Percentiles rank a stretch among this genome's conserved stretches.
These are phyloP conservation scores for Psammodynastes pulverulentus DNA, from an alignment of 2,113 vertebrate genomes.

Conservation along the genomic window DNA sequence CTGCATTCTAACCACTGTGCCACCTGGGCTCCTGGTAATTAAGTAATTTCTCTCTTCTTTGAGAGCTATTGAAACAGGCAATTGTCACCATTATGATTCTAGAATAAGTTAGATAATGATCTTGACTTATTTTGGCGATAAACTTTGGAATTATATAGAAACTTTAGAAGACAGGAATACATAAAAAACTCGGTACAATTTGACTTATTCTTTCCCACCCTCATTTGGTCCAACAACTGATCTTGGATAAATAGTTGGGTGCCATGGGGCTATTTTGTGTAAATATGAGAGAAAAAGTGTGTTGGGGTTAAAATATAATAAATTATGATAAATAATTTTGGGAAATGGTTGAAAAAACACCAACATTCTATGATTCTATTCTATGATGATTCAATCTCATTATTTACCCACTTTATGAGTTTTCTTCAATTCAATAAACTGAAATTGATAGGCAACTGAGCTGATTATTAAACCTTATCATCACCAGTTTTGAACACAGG, in stretches of 20 bases:
- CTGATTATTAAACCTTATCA: neutral
- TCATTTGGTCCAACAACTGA: neutral
- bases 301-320: neutral
- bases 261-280: neutral
- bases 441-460: neutral
- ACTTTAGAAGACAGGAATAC: neutral
- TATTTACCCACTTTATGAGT: neutral
- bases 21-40: neutral
- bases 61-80: neutral
- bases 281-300: neutral
- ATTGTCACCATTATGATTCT: neutral
- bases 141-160: neutral
- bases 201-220: neutral
- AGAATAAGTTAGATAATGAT: neutral
- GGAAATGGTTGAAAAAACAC: neutral
- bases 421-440: neutral
- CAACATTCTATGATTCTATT: neutral
- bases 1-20: neutral
- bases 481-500: neutral
- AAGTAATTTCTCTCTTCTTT: neutral
- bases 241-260: neutral
- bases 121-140: neutral
- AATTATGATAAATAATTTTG: neutral
- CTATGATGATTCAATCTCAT: neutral
- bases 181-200: neutral